Evolutionary conservation across 35 echinoderm and acorn worm species (phyloP).

Genomic region (Anneissia japonica): DNA sequence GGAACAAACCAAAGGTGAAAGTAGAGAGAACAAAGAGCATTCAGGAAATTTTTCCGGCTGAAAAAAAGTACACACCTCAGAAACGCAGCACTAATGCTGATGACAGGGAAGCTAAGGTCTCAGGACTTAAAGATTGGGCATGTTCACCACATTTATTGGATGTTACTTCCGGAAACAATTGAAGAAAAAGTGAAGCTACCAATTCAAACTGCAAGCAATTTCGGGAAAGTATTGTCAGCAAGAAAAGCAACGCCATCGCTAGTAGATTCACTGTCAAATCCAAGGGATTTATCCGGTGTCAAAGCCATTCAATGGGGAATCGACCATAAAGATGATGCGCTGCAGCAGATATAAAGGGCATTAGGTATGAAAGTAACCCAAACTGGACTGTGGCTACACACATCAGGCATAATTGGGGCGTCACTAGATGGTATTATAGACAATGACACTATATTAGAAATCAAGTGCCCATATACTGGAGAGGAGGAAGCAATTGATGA

Average conservation of each 20-base stretch:
- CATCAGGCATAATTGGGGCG: conserved; percentile 4
- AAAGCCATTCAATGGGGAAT: conserved; percentile 24
- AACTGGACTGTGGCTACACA: conserved; percentile 11
- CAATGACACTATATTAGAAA: neutral
- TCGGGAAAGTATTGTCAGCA: neutral
- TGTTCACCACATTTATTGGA: neutral
- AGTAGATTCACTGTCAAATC: neutral
- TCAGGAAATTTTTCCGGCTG: neutral
- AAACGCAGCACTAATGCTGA: neutral
- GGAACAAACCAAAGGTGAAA: neutral
- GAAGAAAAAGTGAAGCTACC: neutral
- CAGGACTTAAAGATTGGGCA: neutral
- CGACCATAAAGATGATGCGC: neutral
- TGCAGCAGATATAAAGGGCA: neutral
- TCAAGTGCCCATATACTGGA: conserved; percentile 36
- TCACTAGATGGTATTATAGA: conserved; percentile 14
- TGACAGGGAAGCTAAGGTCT: neutral
- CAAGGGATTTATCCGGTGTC: neutral
- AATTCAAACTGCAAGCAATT: conserved; percentile 25
- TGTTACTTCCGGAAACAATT: neutral
- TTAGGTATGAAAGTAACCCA: neutral
- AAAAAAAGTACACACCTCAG: neutral
- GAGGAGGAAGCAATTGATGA: conserved; percentile 10
- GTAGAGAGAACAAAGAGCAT: no score
- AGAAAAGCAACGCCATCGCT: conserved; percentile 13